Evolutionary conservation across 2,797 vertebrate genomes (phyloP), one percentile per base, ranked within the genome.

Genomic region (Enteromius treurensis): DNA sequence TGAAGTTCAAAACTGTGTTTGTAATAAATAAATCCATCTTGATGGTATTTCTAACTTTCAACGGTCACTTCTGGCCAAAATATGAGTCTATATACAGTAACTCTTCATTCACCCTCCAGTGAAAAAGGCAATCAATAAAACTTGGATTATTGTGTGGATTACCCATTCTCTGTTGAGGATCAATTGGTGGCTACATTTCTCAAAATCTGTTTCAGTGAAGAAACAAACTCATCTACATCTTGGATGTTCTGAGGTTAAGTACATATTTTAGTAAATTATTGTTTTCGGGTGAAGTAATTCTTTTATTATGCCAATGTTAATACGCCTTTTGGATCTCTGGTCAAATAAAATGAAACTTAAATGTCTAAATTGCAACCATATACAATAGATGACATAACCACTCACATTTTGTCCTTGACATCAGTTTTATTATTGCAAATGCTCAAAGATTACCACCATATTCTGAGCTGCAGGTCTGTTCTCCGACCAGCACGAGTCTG

Each of bases 361-460:
- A 34, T n/a, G 10, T 75, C 73, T 2, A 29, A 55, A 58, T 29
- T 42, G 6, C 11, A 45, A 21, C 10, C 32, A 19, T 80, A 2
- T 5, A 26, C n/a, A 55, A 15, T 3, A 55, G 10, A 76, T 29
- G n/a, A 82, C 29, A 47, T 1, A 74, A 73, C 23, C 23, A 65
- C 70, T 74, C 19, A 4, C 47, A 82, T 53, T 55, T 21, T n/a
- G n/a, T 10, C 10, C 15, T 42, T 17, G 0, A 14, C 10, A 42
- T 40, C 8, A 4, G 19, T 65, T 73, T 76, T 67, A 76, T 82
- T 76, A n/a, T 53, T 53, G 29, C 6, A 42, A 53, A 40, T 76
- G 71, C 34, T 67, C 21, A 65, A 34, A 67, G 32, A 67, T n/a
- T 2, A 42, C 15, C 47, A 45, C 47, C 47, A 76, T 26, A 51